Base-by-base conservation (phyloP, 92 coral and sea anemone species). In the Anthopleura xanthogrammica region DNA sequence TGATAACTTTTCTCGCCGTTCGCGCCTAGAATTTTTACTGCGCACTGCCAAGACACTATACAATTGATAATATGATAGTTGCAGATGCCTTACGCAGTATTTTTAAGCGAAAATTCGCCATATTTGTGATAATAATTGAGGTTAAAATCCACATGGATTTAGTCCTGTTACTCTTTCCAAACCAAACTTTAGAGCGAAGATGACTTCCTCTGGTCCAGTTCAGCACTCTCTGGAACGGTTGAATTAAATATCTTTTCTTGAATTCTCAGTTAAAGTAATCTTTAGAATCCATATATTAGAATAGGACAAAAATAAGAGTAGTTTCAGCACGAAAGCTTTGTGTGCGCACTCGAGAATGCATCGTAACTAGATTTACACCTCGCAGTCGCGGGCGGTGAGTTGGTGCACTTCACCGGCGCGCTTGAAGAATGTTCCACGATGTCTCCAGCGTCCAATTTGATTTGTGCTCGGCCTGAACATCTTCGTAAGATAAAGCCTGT, bases 291-390 rank as follows among this genome's bases (percentile, higher is more conserved):
- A 42, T 50, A 16, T 23, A 65, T 71, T 75, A 41, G 5, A 75
- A 42, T 40, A 43, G 57, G 57, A 3, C 43, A 50, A 75, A 43
- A 75, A 75, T 75, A 13, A 42, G 29, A 13, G 78, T 50, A 75
- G 78, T 41, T 75, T 75, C 55, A 75, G 60, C 78, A 64, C 81
- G 78, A 64, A 85, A 85, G 55, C 54, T 39, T 65, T 39, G 57
- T 64, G 78, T 81, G 85, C 85, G 85, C 85, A 81, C 85, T 60
- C 65, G 78, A 40, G 20, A 72, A 66, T 71, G 73, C 41, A 5
- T 42, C 78, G 46, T 41, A 85, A 84, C 80, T 20, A 52, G 82
- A 76, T 84, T 84, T 54, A 77, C 82, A 84, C 87, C 87, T 84
- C 76, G 87, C 75, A 77, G 0, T 22, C 82, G 87, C 87, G 82